phyloP scores from a whole-genome alignment of 2,888 invertebrate species.

The Eumacrocentrus americanus region DNA sequence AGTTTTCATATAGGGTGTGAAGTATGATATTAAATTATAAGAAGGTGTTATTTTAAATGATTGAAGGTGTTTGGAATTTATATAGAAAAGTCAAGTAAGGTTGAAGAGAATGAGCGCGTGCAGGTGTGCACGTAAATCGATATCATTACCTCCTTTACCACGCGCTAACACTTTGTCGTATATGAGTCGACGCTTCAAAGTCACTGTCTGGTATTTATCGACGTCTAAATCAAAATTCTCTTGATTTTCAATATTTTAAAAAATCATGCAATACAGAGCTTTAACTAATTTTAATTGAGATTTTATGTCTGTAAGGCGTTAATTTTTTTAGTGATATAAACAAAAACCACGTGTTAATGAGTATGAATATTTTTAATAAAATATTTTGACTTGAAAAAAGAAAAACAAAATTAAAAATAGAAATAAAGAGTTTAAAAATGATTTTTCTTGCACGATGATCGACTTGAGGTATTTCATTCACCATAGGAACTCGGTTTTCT shows the following conservation, averaged over 20 bases:
- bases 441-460: background rate
- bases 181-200: slow-evolving; percentile 23
- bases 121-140: slow-evolving; percentile 47
- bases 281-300: too few species aligned
- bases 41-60: slow-evolving; percentile 17
- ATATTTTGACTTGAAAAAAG: too few species aligned
- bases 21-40: slow-evolving; percentile 6
- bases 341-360: too few species aligned
- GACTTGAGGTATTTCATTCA: slow-evolving; percentile 48
- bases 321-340: too few species aligned
- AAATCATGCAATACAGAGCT: too few species aligned
- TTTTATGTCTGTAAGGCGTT: too few species aligned
- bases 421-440: background rate
- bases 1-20: background rate
- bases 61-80: slow-evolving; percentile 4
- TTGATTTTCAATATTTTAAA: too few species aligned
- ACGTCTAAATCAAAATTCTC: background rate
- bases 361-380: too few species aligned
- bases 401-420: background rate
- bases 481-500: slow-evolving; percentile 59
- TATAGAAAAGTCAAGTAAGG: slow-evolving; percentile 19
- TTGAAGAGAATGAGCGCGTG: slow-evolving; percentile 33
- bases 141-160: slow-evolving; percentile 43
- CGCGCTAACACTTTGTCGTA: slow-evolving; percentile 26
- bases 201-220: slow-evolving; percentile 8